Evolutionary conservation across 2,888 invertebrate genomes (phyloP).

Genomic region (Nemoura dubitans): DNA sequence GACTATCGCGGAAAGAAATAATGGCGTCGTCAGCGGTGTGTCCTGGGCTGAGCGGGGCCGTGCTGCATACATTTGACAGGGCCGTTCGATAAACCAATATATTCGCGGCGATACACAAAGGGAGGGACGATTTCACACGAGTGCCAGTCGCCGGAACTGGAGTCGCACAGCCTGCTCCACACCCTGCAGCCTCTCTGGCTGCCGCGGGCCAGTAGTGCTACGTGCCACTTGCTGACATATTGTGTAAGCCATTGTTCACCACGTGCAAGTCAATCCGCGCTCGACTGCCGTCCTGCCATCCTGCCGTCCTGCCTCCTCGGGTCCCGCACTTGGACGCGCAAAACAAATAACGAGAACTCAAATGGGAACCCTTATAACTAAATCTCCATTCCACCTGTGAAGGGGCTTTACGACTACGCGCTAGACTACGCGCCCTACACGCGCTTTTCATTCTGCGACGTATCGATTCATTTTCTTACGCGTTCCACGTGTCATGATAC

Average conservation of each 20-base stretch:
- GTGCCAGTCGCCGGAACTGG: not conserved
- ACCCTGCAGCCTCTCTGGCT: too few relatives aligned
- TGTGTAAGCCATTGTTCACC: not conserved
- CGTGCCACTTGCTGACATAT: not conserved
- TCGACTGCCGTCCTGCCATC: not conserved
- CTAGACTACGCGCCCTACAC: too few relatives aligned
- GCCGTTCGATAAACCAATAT: not conserved
- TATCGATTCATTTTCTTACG: conserved; percentile 13
- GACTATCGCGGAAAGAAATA: not conserved
- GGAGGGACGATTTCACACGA: not conserved
- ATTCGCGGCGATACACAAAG: not conserved
- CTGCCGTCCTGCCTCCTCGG: not conserved
- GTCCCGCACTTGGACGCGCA: not conserved
- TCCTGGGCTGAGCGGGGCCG: not conserved
- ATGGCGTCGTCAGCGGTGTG: not conserved
- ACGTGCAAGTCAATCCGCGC: not conserved
- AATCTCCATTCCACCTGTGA: conserved; percentile 18
- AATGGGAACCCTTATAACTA: conserved; percentile 14
- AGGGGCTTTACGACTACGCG: not conserved
- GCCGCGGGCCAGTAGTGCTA: too few relatives aligned
- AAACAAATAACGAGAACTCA: conserved; percentile 23
- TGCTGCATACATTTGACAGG: conserved; percentile 3
- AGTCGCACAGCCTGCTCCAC: too few relatives aligned
- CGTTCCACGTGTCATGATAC: not conserved
- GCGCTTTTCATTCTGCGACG: not conserved